Conservation (phyloP, 2,888 invertebrate genomes). For the Alloscopus bannaensis region DNA sequence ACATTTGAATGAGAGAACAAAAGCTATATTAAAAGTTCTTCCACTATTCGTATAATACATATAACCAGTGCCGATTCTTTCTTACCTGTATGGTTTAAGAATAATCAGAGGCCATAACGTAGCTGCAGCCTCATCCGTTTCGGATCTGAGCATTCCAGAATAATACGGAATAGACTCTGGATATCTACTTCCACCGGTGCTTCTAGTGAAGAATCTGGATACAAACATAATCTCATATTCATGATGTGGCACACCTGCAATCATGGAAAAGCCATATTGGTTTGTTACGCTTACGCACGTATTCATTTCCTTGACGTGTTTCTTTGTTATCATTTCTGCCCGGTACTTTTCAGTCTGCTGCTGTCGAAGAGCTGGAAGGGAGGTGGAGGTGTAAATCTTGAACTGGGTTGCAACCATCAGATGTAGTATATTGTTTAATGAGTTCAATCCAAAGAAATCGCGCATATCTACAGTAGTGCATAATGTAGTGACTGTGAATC, state of each 20-base stretch:
- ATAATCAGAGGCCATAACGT: background rate
- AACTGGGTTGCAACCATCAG: background rate
- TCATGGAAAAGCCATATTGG: background rate
- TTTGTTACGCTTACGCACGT: background rate
- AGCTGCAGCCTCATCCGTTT: background rate
- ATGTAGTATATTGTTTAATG: background rate
- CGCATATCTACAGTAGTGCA: background rate
- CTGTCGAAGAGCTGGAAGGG: background rate
- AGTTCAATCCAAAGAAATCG: background rate
- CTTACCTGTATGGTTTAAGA: too few species aligned
- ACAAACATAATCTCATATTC: too few species aligned
- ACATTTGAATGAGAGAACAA: too few species aligned
- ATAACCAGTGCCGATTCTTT: too few species aligned
- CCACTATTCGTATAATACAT: too few species aligned
- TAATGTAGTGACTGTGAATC: background rate
- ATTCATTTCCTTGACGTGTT: background rate
- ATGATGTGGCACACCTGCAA: background rate
- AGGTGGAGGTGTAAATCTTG: too few species aligned
- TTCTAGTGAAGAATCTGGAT: background rate
- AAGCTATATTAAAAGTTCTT: too few species aligned
- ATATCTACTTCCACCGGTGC: background rate
- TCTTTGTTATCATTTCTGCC: constrained; percentile 1
- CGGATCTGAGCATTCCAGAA: constrained; percentile 1
- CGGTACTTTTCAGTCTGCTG: background rate
- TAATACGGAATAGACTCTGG: background rate